These are phyloP conservation scores for Drosophila bifasciata DNA, from an alignment of 1,140 invertebrate genomes.

Conservation along the genomic window DNA sequence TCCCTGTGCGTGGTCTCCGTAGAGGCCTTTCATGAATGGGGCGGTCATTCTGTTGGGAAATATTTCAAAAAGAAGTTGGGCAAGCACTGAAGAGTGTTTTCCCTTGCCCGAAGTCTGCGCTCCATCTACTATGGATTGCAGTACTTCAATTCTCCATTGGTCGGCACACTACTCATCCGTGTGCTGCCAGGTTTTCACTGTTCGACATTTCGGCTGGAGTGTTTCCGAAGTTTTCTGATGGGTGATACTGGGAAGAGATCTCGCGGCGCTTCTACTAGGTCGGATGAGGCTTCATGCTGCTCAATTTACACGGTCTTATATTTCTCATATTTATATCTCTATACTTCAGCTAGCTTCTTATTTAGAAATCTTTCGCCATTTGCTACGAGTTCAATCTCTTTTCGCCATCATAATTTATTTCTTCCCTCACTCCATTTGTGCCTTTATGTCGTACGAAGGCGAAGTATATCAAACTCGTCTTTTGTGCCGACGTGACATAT, in stretches of 20 bases:
- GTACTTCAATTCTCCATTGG: too few relatives aligned
- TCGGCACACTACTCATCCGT: too few relatives aligned
- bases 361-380: neutral
- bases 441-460: neutral
- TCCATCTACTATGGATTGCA: too few relatives aligned
- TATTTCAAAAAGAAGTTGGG: too few relatives aligned
- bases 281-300: neutral
- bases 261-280: slow-evolving; percentile 6
- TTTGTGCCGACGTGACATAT: neutral
- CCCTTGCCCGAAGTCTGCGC: too few relatives aligned
- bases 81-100: too few relatives aligned
- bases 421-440: slow-evolving; percentile 1
- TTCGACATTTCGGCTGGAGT: slow-evolving; percentile 1
- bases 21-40: too few relatives aligned
- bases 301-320: slow-evolving; percentile 1
- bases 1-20: too few relatives aligned
- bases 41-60: too few relatives aligned
- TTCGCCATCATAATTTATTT: neutral
- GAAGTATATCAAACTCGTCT: neutral
- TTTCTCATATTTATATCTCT: too few relatives aligned
- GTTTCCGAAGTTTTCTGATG: slow-evolving; percentile 1
- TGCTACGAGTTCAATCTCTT: slow-evolving; percentile 2
- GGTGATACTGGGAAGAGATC: neutral
- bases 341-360: neutral
- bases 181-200: slow-evolving; percentile 3